Conservation (phyloP, 1,140 invertebrate genomes). For the Cotesia glomerata region DNA sequence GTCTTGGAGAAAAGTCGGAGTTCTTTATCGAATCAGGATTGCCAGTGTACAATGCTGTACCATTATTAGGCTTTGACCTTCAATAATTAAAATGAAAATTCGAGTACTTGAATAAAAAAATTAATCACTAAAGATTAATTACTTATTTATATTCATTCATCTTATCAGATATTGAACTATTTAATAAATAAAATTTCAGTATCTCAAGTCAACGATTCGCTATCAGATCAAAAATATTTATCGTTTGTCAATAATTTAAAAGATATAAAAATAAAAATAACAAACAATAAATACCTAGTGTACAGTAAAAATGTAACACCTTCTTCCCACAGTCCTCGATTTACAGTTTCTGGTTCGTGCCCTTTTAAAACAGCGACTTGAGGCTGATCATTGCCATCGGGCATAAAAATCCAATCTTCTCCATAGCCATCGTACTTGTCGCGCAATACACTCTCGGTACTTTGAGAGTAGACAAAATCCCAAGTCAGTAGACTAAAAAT, state of each 20-base stretch:
- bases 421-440: slow-evolving; percentile 63
- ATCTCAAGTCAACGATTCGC: too few relatives aligned
- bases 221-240: too few relatives aligned
- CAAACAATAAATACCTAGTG: slow-evolving; percentile 50
- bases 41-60: slow-evolving; percentile 48
- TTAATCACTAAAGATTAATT: too few relatives aligned
- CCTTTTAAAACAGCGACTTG: slow-evolving; percentile 64
- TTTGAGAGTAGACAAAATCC: neutral
- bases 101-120: neutral
- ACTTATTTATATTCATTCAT: neutral
- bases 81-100: slow-evolving; percentile 21
- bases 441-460: slow-evolving; percentile 41
- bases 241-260: neutral
- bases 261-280: slow-evolving; percentile 3
- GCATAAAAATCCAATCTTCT: slow-evolving; percentile 71
- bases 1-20: slow-evolving; percentile 66
- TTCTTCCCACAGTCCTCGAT: slow-evolving; percentile 43
- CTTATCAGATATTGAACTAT: neutral
- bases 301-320: slow-evolving; percentile 53
- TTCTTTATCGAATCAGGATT: slow-evolving; percentile 45
- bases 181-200: neutral
- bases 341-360: slow-evolving; percentile 27
- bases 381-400: slow-evolving; percentile 67
- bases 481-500: neutral
- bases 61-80: slow-evolving; percentile 52